Base-by-base conservation (phyloP, 2,797 vertebrate species). In the Mormyrops attenuatus region DNA sequence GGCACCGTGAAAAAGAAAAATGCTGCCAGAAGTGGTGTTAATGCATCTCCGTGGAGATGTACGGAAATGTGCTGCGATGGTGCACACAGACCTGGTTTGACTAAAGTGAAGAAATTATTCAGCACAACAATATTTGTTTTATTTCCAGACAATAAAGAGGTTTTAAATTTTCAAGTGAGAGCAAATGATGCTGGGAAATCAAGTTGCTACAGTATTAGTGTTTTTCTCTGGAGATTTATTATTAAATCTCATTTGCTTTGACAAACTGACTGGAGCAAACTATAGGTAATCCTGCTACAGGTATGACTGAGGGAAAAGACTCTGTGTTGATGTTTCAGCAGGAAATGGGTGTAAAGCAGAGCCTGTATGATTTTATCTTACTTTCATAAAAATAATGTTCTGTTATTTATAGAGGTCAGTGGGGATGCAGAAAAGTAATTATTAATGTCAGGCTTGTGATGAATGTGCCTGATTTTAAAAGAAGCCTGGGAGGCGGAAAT, bases 361-460 rank as follows among this genome's bases (percentile, higher is more conserved):
- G 13, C 13, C 22, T 38, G 30, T 55, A 55, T 34, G 50, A 30
- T 86, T 55, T 38, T 55, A 86, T 55, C 85, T 52, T 38, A 26
- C 49, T 55, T 55, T 86, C 50, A 55, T 86, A 86, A 50, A 50
- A 53, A 85, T 85, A 53, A 30, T 5, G 2, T 38, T 53, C 9
- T 49, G 50, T 86, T 86, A 34, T 85, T 85, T 53, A n/a, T 80
- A 15, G 84, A 53, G 84, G 84, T 85, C 84, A 85, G 47, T 85
- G 26, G 47, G 84, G 47, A 85, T 86, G 26, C 49, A 86, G 85
- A 86, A 86, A 86, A 53, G 50, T 85, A 85, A 86, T 86, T 86
- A 86, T 26, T 52, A 26, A 55, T 86, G 52, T 86, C 52, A 52
- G 22, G 52, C 13, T 52, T 52, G 47, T 55, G 85, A 52, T 87